phyloP scores from a whole-genome alignment of 2,113 vertebrate genomes.

The Pachycephala philippinensis region DNA sequence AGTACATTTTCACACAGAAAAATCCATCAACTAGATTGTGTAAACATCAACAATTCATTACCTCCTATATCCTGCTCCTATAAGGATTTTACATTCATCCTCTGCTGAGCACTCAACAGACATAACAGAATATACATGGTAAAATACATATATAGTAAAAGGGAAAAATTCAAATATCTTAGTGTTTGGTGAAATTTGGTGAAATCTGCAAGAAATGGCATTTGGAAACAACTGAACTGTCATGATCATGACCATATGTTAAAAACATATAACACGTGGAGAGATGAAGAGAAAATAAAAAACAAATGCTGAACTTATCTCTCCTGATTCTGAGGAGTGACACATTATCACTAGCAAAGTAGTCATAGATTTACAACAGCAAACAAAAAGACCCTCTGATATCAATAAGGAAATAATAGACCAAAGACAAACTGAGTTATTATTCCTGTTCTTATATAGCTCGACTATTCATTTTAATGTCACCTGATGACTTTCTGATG shows the following conservation, averaged over 20 bases:
- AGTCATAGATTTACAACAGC: not conserved
- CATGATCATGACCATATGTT: not conserved
- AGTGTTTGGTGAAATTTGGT: not conserved
- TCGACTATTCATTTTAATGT: not conserved
- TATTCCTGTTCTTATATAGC: not conserved
- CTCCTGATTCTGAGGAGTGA: not conserved
- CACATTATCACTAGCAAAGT: not conserved
- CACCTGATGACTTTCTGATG: not conserved
- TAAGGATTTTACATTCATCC: not conserved
- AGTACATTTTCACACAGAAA: not conserved
- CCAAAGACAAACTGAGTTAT: not conserved
- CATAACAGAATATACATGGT: not conserved
- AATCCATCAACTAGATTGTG: not conserved
- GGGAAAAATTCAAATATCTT: not conserved
- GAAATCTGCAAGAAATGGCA: not conserved
- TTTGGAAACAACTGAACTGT: not conserved
- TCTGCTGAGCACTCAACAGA: not conserved
- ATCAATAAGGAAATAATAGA: not conserved
- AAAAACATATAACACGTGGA: not conserved
- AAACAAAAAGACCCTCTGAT: not conserved
- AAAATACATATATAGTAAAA: not conserved
- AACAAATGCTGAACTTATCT: not conserved
- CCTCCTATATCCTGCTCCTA: not conserved
- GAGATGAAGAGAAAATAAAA: not conserved
- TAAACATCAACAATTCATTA: not conserved